These are phyloP conservation scores for Acrocephalus arundinaceus DNA, from an alignment of 2,113 vertebrate genomes.

Conservation along the genomic window DNA sequence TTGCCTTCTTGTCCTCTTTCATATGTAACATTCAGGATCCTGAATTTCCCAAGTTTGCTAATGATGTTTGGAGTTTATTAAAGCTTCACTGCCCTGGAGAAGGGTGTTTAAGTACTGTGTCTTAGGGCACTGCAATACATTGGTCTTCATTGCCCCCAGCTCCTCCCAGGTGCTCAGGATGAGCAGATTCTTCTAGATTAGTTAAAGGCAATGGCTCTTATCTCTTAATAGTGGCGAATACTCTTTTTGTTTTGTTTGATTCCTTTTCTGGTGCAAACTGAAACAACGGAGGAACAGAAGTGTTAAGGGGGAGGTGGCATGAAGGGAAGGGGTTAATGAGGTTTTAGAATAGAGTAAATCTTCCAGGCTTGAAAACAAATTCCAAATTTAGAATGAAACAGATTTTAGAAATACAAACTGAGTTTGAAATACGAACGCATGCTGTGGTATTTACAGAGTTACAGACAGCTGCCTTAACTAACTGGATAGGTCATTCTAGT, in stretches of 20 bases:
- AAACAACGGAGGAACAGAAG: neutral
- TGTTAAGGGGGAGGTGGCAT: rapidly evolving
- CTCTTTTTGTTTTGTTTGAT: neutral
- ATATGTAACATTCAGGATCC: neutral
- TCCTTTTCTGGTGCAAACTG: neutral
- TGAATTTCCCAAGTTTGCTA: neutral
- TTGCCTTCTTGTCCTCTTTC: neutral
- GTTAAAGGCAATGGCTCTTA: neutral
- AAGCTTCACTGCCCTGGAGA: neutral
- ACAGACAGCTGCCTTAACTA: neutral
- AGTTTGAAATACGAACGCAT: neutral
- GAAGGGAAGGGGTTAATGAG: rapidly evolving
- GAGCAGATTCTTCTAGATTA: neutral
- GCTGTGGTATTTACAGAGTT: neutral
- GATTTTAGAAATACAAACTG: neutral
- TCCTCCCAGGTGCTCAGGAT: neutral
- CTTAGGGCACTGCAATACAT: neutral
- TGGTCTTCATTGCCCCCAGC: neutral
- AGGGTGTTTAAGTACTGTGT: neutral
- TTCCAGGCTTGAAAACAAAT: neutral
- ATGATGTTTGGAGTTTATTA: neutral
- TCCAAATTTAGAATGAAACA: neutral
- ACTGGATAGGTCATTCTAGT: neutral
- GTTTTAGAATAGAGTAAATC: neutral
- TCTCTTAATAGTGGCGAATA: neutral